phyloP scores from a whole-genome alignment of 2,797 vertebrate genomes.

The Mormyrops boulengeri region DNA sequence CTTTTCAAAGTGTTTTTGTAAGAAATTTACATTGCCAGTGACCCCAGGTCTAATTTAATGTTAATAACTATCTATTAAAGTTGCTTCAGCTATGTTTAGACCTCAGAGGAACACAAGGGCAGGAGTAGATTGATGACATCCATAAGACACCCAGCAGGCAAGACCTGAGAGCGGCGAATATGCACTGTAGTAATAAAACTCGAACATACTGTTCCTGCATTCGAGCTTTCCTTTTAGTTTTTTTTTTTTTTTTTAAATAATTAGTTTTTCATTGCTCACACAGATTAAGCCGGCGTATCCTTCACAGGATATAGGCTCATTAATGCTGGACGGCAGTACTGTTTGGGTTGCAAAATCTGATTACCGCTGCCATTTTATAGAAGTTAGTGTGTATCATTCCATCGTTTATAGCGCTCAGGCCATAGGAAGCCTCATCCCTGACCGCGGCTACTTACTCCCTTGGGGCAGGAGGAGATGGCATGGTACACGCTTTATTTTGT shows the following conservation, averaged over 20 bases:
- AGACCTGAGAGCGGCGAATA: conserved; percentile 70
- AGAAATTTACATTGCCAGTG: conserved; percentile 51
- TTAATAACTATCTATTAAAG: conserved; percentile 59
- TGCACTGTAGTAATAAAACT: conserved; percentile 61
- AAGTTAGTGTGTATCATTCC: conserved; percentile 74
- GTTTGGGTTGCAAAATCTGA: conserved; percentile 59
- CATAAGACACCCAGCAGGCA: conserved; percentile 73
- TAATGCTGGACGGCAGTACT: neutral
- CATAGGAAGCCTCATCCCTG: conserved; percentile 59
- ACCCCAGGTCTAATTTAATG: conserved; percentile 60
- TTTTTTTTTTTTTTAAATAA: conserved; percentile 17
- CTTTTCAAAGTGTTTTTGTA: conserved; percentile 57
- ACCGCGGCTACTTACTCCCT: neutral
- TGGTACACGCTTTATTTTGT: neutral
- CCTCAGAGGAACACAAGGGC: conserved; percentile 57
- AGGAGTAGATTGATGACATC: conserved; percentile 76
- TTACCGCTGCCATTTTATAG: conserved; percentile 72
- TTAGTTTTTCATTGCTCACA: conserved; percentile 15
- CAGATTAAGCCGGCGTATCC: conserved; percentile 2
- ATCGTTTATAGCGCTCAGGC: conserved; percentile 61
- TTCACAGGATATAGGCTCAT: conserved; percentile 41
- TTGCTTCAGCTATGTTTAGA: conserved; percentile 61
- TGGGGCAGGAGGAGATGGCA: neutral
- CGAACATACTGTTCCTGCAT: conserved; percentile 24
- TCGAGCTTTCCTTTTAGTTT: neutral